Conservation (phyloP, 2,113 vertebrate genomes). For the Pluvianellus socialis region DNA sequence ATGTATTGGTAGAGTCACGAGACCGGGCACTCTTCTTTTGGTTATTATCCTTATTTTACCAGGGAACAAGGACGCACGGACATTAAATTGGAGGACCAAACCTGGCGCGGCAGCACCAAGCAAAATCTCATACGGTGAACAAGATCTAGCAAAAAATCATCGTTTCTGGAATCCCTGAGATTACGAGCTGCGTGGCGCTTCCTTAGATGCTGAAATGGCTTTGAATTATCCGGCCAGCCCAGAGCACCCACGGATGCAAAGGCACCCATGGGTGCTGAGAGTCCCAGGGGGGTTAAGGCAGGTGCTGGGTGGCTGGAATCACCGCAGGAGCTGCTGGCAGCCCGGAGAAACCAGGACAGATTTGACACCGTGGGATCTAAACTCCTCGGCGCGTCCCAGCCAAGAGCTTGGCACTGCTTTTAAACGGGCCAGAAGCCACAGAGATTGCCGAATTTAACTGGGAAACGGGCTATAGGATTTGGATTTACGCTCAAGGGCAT, state of each 20-base stretch:
- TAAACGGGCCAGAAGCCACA: not conserved
- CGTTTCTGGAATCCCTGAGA: not conserved
- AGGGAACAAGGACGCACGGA: accelerated
- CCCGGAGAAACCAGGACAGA: not conserved
- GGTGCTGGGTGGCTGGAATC: not conserved
- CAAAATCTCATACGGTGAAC: accelerated
- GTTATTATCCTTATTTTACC: not conserved
- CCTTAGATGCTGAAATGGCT: not conserved
- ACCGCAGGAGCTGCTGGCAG: not conserved
- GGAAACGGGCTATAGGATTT: not conserved
- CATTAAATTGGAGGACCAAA: not conserved
- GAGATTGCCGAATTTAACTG: not conserved
- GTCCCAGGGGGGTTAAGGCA: accelerated
- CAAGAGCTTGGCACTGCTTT: not conserved
- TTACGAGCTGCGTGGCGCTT: not conserved
- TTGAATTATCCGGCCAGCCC: not conserved
- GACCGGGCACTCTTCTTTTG: accelerated
- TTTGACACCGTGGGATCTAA: not conserved
- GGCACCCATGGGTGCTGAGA: not conserved
- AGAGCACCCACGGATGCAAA: not conserved
- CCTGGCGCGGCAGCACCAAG: not conserved
- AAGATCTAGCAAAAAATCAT: not conserved
- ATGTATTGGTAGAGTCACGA: not conserved
- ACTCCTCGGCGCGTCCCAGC: not conserved
- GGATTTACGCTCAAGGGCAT: not conserved